A percentile compares a stretch with the other conserved stretches of the same genome.
Conservation (phyloP, 2,113 vertebrate genomes). For the Seriola dumerili region DNA sequence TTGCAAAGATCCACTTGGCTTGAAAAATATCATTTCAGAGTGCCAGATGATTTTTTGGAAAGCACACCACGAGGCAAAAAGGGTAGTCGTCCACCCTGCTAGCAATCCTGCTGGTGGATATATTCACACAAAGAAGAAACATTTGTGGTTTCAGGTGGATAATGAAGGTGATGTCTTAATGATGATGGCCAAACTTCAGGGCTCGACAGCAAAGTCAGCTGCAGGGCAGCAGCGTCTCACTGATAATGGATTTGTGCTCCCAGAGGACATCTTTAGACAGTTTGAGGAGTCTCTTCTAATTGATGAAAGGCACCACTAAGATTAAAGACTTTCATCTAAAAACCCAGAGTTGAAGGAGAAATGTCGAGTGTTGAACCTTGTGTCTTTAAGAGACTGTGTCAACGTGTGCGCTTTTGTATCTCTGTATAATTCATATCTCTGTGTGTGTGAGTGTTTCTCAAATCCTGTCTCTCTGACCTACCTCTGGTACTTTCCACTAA, state of each 20-base stretch:
- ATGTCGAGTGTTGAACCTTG: constrained; percentile 2
- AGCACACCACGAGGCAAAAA: not conserved
- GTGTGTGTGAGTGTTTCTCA: not conserved
- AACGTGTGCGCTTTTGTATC: not conserved
- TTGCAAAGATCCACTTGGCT: not conserved
- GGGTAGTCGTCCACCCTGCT: not conserved
- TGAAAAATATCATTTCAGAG: not conserved
- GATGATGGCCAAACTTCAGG: constrained; percentile 48
- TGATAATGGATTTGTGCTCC: constrained; percentile 46
- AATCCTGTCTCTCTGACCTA: constrained; percentile 12
- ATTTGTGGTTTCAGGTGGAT: constrained; percentile 13
- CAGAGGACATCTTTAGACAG: constrained; percentile 28
- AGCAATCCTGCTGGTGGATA: not conserved
- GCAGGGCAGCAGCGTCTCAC: constrained; percentile 45
- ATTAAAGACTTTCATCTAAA: constrained; percentile 32
- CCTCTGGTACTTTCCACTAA: constrained; percentile 6
- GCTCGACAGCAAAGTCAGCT: constrained; percentile 38
- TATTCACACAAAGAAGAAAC: not conserved
- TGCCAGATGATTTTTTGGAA: not conserved
- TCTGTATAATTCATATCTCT: constrained; percentile 5
- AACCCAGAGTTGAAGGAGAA: constrained; percentile 34
- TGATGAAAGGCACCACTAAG: constrained; percentile 47
- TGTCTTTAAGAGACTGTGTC: not conserved
- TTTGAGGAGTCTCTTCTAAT: constrained; percentile 38
- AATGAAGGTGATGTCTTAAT: constrained; percentile 44